Conservation (phyloP, 1,140 invertebrate species). For the Pseudomyrmex sp. region DNA sequence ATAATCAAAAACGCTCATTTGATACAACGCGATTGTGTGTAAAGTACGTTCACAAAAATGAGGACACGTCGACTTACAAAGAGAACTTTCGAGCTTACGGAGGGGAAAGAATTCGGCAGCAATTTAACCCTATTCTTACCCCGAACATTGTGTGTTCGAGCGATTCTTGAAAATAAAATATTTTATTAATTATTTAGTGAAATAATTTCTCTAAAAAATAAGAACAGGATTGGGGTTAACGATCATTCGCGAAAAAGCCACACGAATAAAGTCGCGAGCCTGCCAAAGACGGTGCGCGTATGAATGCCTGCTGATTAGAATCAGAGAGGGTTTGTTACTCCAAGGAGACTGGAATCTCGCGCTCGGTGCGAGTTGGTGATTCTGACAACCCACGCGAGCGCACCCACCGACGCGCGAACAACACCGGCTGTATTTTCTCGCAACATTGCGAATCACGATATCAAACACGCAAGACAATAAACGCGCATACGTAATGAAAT, state of each 20-base stretch:
- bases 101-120: no score
- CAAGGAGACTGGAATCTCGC: not conserved
- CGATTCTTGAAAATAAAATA: no score
- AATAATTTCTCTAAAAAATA: not conserved
- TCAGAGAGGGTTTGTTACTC: constrained; percentile 17
- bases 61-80: no score
- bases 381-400: not conserved
- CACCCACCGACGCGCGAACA: not conserved
- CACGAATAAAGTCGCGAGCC: not conserved
- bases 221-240: not conserved
- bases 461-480: not conserved
- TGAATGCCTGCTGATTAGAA: constrained; percentile 67
- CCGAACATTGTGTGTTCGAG: no score
- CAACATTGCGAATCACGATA: not conserved
- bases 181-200: no score
- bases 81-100: no score
- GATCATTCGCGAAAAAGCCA: not conserved
- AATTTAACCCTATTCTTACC: no score
- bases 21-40: no score
- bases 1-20: no score
- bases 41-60: no score
- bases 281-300: not conserved
- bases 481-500: not conserved
- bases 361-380: not conserved
- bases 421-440: constrained; percentile 3